Evolutionary conservation across 2,797 vertebrate genomes (phyloP), one percentile per base, ranked within the genome.

Genomic region (Carduelis carduelis): DNA sequence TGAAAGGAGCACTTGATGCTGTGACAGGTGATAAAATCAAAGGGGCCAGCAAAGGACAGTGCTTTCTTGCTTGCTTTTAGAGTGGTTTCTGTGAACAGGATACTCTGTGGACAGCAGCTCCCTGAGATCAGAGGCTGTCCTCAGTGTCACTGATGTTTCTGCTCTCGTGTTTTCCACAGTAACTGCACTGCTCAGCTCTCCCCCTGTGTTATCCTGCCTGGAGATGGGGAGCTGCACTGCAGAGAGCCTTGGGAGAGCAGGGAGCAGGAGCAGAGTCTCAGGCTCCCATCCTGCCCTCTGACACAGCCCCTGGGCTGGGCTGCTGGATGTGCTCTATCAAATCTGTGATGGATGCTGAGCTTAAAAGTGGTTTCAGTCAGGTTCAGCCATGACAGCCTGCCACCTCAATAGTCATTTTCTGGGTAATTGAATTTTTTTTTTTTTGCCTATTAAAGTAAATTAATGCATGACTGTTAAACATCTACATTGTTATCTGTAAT

Each of bases 1-100:
- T 96, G 95, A 97, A 97, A 97, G 83, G 35, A 85, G 84, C 72
- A 37, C 86, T 96, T 97, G 90, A 92, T 87, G 93, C 77, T 94
- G 78, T 94, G 89, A 90, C 93, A 96, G 90, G 65, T 91, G 92
- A 88, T 96, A 60, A 79, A 96, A 96, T 89, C 93, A 96, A 91
- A 93, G 83, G 37, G 92, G 60, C 79, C 68, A 41, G 63, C 57
- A 82, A 94, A 96, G 89, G 90, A 72, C 74, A 87, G 56, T 10
- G 39, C 89, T 64, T 41, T 66, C 77, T 66, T 41, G 11, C 76
- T 78, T 79, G 11, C 87, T 77, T 79, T 92, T 7, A 34, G 37
- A 32, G 37, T 23, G 35, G 6, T 64, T 89, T 57, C 72, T 87
- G 75, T 77, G 32, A 46, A 30, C 3, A 5, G 3, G 4, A 5